Evolutionary conservation across 2,113 vertebrate species (phyloP).

Genomic region (Pygathrix nemaeus): DNA sequence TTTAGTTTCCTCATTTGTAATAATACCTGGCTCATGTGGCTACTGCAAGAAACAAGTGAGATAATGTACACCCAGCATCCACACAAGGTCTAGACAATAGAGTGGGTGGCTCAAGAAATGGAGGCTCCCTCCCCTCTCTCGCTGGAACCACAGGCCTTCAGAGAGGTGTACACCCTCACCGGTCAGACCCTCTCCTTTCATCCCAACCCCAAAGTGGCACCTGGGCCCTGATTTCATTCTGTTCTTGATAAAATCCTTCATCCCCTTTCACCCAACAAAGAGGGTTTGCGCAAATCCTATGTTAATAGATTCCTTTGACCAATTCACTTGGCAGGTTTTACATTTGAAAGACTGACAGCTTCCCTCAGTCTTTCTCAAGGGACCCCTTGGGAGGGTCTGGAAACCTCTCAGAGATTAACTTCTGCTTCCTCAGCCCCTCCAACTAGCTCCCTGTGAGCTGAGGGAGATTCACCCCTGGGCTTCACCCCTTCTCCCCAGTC

Average conservation of each 20-base stretch:
- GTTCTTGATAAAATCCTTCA: background rate
- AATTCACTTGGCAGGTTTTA: slow-evolving; percentile 81
- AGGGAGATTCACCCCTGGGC: background rate
- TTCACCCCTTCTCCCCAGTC: slow-evolving; percentile 45
- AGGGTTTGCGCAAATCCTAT: slow-evolving; percentile 74
- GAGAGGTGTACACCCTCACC: no score
- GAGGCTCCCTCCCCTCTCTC: background rate
- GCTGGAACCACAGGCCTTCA: rapidly evolving
- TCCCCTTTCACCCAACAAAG: slow-evolving; percentile 66
- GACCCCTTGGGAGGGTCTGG: slow-evolving; percentile 80
- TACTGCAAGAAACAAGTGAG: background rate
- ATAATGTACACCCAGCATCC: rapidly evolving
- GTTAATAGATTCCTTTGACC: slow-evolving; percentile 80
- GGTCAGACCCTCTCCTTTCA: background rate
- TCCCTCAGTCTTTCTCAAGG: slow-evolving; percentile 83
- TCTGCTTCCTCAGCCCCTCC: slow-evolving; percentile 57
- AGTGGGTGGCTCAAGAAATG: background rate
- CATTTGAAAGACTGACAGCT: slow-evolving; percentile 89
- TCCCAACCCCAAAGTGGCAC: background rate
- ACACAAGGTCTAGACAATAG: background rate
- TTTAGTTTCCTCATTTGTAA: background rate
- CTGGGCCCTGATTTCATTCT: background rate
- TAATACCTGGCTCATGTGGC: background rate
- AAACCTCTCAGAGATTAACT: slow-evolving; percentile 89
- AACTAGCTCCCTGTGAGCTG: slow-evolving; percentile 51